A percentile compares a stretch with the other conserved stretches of the same genome.
Conservation (phyloP, 2,888 invertebrate genomes). For the Tolmerus cingulatus region DNA sequence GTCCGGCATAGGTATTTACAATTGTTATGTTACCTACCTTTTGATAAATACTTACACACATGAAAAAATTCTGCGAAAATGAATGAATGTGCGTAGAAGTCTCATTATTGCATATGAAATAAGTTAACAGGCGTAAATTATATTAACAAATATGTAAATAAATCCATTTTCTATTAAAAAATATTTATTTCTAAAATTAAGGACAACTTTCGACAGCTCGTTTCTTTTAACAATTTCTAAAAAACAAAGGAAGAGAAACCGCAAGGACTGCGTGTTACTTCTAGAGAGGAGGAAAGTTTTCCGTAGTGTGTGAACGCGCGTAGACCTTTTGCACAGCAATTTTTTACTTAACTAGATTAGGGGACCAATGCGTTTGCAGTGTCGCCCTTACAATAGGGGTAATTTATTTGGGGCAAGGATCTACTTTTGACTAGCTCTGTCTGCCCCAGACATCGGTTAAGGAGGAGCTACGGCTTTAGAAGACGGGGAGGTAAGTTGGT, state of each 20-base stretch:
- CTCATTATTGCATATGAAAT: no score
- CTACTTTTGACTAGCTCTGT: constrained; percentile 29
- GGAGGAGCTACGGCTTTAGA: not conserved
- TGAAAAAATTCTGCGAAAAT: no score
- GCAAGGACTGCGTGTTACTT: not conserved
- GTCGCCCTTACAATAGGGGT: constrained; percentile 4
- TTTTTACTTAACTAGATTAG: not conserved
- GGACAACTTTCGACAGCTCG: constrained; percentile 8
- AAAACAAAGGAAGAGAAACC: not conserved
- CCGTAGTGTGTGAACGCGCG: not conserved
- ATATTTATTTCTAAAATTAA: constrained; percentile 26
- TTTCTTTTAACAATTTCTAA: not conserved
- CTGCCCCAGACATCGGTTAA: not conserved
- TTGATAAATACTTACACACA: no score
- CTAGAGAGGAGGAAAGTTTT: not conserved
- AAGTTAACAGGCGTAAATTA: not conserved
- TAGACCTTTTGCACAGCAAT: not conserved
- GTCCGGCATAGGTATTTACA: no score
- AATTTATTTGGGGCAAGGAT: constrained; percentile 3
- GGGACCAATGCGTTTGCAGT: not conserved
- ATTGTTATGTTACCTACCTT: no score
- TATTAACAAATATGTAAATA: no score
- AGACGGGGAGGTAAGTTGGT: constrained; percentile 26
- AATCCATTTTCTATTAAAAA: not conserved
- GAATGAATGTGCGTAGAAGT: no score